These are phyloP conservation scores for Podarcis lilfordi DNA, from an alignment of 2,797 vertebrate species.

Conservation along the genomic window DNA sequence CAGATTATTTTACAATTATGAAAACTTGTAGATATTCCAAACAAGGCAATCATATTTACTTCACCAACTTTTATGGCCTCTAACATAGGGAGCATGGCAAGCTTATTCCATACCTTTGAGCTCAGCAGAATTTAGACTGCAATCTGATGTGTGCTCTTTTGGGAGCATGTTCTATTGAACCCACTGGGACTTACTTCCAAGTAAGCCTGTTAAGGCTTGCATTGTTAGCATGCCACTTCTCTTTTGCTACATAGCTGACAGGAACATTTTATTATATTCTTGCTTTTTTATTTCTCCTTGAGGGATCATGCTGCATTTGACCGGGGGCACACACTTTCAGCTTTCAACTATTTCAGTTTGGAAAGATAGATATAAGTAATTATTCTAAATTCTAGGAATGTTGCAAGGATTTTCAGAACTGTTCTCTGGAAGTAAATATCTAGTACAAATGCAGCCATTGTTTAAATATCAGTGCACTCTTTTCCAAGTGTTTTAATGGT, in stretches of 20 bases:
- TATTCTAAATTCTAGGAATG: background rate
- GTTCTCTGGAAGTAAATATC: background rate
- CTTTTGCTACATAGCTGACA: background rate
- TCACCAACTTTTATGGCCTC: background rate
- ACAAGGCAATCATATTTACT: background rate
- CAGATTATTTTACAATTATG: background rate
- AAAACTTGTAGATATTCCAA: background rate
- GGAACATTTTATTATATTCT: background rate
- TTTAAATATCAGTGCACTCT: constrained; percentile 57
- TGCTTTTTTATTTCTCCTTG: background rate
- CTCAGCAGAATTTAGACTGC: background rate
- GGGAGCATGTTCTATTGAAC: background rate
- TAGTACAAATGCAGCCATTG: constrained; percentile 1
- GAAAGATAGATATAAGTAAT: background rate
- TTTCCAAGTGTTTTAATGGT: constrained; percentile 67
- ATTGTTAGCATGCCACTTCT: background rate
- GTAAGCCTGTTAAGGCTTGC: background rate
- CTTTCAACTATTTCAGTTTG: background rate
- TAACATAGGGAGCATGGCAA: background rate
- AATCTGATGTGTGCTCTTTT: background rate
- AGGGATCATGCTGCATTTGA: background rate
- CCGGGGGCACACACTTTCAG: background rate
- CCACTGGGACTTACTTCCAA: background rate
- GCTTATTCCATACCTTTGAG: background rate
- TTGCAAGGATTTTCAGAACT: background rate